These are phyloP conservation scores for Hydrotaea diabolus DNA, from an alignment of 2,888 invertebrate genomes.

Conservation along the genomic window DNA sequence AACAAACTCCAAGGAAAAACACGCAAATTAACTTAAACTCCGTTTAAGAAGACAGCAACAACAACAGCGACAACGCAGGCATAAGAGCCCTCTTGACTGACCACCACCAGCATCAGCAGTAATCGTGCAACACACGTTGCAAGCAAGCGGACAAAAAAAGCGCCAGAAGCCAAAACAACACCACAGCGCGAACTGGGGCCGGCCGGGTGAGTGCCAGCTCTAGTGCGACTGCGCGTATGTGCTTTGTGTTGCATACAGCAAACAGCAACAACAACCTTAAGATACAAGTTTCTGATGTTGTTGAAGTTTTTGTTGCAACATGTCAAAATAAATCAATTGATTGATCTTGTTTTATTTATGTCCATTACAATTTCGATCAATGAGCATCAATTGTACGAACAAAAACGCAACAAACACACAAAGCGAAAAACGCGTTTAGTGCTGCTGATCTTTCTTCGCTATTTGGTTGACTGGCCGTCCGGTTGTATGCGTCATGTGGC, in stretches of 20 bases:
- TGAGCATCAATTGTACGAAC: constrained; percentile 75
- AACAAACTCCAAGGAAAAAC: constrained; percentile 56
- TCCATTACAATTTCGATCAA: constrained; percentile 81
- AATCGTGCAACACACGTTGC: constrained; percentile 1
- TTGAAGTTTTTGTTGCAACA: constrained; percentile 71
- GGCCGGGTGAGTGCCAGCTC: not conserved
- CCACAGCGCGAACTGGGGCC: constrained; percentile 30
- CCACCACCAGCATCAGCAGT: constrained; percentile 16
- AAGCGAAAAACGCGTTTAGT: constrained; percentile 57
- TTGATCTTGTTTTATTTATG: constrained; percentile 82
- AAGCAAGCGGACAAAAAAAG: constrained; percentile 58
- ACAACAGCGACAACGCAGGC: not conserved
- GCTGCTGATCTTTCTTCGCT: constrained; percentile 23
- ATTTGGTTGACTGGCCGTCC: too few relatives aligned
- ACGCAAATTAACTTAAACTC: constrained; percentile 68
- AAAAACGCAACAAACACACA: constrained; percentile 45
- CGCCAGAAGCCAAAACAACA: constrained; percentile 65
- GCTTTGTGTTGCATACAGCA: constrained; percentile 19
- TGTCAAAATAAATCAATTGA: constrained; percentile 81
- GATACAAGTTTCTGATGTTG: constrained; percentile 43
- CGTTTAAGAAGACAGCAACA: constrained; percentile 26
- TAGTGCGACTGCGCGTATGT: constrained; percentile 17
- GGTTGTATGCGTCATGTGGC: constrained; percentile 61
- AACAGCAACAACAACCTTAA: constrained; percentile 11
- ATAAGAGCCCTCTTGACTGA: constrained; percentile 26